phyloP scores from a whole-genome alignment of 2,113 vertebrate genomes.

The Camelus dromedarius region DNA sequence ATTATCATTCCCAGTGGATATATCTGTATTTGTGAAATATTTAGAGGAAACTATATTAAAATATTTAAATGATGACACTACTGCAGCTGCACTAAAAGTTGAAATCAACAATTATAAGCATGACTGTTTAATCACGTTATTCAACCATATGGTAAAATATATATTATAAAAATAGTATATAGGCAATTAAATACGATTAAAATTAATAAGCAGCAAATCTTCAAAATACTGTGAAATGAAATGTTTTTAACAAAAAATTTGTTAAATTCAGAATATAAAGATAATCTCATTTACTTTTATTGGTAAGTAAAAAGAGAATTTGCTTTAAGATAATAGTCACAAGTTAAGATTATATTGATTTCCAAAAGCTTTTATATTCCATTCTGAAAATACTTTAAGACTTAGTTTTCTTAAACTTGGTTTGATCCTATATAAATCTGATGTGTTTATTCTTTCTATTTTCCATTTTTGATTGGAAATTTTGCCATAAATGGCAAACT shows the following conservation, averaged over 20 bases:
- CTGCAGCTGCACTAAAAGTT: neutral
- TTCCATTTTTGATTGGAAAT: neutral
- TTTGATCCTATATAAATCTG: neutral
- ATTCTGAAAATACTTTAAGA: constrained; percentile 39
- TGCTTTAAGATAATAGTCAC: neutral
- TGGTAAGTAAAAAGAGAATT: neutral
- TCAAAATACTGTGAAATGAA: neutral
- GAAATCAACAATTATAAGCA: neutral
- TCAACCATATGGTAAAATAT: neutral
- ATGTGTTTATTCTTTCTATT: neutral
- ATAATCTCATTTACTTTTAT: neutral
- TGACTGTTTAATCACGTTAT: neutral
- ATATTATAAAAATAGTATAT: neutral
- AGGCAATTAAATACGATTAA: neutral
- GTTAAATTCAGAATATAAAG: neutral
- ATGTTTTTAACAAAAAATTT: too few relatives aligned
- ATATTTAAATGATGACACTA: neutral
- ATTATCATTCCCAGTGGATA: neutral
- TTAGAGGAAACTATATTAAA: neutral
- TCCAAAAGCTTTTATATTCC: neutral
- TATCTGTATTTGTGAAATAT: neutral
- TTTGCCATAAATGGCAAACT: neutral
- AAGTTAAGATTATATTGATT: constrained; percentile 53
- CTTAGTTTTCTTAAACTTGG: neutral
- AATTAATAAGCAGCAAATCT: neutral